Evolutionary conservation across 2,113 vertebrate genomes (phyloP).

Genomic region (Candoia aspera): DNA sequence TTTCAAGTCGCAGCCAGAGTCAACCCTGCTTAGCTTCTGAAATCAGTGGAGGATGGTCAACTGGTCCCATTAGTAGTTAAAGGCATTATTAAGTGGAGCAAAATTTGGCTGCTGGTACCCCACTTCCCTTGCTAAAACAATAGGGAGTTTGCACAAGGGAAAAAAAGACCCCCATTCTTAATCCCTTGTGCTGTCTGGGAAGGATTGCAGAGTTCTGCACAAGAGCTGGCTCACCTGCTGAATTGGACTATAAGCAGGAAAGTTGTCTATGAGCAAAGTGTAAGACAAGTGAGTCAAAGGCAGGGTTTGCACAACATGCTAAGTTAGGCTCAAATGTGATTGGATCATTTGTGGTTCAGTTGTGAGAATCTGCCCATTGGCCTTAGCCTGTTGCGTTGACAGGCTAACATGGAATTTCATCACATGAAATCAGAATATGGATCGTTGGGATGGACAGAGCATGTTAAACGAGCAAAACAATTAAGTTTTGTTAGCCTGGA

Average conservation of each 20-base stretch:
- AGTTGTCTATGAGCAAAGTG: no score
- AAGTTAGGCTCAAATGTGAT: neutral
- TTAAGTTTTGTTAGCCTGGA: neutral
- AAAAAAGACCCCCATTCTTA: neutral
- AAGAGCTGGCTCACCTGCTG: neutral
- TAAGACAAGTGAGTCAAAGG: neutral
- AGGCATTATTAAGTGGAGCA: neutral
- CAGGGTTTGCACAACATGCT: neutral
- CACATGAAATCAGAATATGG: neutral
- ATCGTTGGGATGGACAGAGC: neutral
- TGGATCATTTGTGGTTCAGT: neutral
- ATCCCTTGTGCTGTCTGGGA: neutral
- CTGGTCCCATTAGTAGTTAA: neutral
- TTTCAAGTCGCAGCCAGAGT: no score
- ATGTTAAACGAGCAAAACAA: neutral
- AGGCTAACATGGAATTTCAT: neutral
- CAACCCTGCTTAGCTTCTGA: no score
- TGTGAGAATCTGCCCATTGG: neutral
- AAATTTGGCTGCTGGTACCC: neutral
- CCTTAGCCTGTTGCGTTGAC: neutral
- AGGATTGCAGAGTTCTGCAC: neutral
- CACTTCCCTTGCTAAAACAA: neutral
- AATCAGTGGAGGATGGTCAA: no score
- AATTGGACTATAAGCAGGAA: neutral
- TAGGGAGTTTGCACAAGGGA: neutral